A percentile compares a stretch with the other conserved stretches of the same genome.
Evolutionary conservation across 2,888 invertebrate species (phyloP).

Genomic region (Drosophila subquinaria): DNA sequence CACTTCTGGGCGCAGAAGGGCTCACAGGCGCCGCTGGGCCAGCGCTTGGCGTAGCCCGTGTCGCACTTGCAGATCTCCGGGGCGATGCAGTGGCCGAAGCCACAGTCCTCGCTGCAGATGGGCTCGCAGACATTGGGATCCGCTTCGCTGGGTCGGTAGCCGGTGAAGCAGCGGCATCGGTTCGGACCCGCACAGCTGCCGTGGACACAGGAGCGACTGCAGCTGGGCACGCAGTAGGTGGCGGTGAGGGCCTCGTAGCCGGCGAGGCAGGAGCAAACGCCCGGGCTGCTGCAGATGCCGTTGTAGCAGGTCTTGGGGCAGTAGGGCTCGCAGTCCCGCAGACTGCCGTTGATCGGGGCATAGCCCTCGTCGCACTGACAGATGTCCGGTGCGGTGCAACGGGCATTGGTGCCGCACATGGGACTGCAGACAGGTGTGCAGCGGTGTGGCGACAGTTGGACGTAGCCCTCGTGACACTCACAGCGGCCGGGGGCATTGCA

Average conservation of each 20-base stretch:
- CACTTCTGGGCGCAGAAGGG: constrained; percentile 82
- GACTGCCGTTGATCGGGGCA: constrained; percentile 73
- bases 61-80: constrained; percentile 82
- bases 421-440: constrained; percentile 78
- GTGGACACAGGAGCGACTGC: constrained; percentile 74
- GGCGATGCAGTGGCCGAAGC: constrained; percentile 81
- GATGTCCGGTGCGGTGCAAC: constrained; percentile 84
- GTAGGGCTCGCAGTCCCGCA: constrained; percentile 78
- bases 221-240: constrained; percentile 80
- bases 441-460: constrained; percentile 70
- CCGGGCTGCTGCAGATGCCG: constrained; percentile 85
- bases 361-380: constrained; percentile 83
- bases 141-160: constrained; percentile 74
- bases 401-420: constrained; percentile 79
- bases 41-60: constrained; percentile 80
- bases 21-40: constrained; percentile 81
- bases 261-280: constrained; percentile 83
- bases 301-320: constrained; percentile 81
- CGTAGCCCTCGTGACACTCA: constrained; percentile 82
- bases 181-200: constrained; percentile 84
- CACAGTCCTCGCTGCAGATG: constrained; percentile 80
- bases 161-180: constrained; percentile 86
- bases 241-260: constrained; percentile 79
- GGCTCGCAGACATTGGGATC: constrained; percentile 75
- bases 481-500: constrained; percentile 82